phyloP scores from a whole-genome alignment of 2,888 invertebrate genomes.

The Dorcus hopei region DNA sequence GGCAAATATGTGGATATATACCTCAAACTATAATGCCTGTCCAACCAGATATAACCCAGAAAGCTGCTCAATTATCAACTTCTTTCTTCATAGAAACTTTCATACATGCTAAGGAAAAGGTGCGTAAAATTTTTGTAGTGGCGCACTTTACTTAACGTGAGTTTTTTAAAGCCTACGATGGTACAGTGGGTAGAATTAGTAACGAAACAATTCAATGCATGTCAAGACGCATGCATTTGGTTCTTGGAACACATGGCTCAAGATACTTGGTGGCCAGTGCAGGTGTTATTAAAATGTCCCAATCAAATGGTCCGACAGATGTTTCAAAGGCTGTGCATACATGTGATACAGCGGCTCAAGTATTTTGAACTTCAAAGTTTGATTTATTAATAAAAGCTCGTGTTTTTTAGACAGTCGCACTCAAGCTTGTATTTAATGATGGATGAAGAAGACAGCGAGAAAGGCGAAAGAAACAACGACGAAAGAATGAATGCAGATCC shows the following conservation, averaged over 20 bases:
- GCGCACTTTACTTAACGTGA: not conserved
- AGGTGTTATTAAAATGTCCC: slow-evolving; percentile 88
- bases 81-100: slow-evolving; percentile 96
- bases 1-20: slow-evolving; percentile 92
- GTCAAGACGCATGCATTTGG: slow-evolving; percentile 86
- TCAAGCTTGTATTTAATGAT: slow-evolving; percentile 60
- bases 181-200: slow-evolving; percentile 91
- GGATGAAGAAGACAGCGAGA: slow-evolving; percentile 42
- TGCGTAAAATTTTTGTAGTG: slow-evolving; percentile 36
- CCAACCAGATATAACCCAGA: slow-evolving; percentile 76
- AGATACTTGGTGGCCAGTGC: slow-evolving; percentile 94
- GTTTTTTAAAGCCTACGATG: slow-evolving; percentile 74
- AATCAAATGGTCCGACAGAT: slow-evolving; percentile 96
- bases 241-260: slow-evolving; percentile 90
- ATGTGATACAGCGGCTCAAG: slow-evolving; percentile 88
- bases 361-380: slow-evolving; percentile 35
- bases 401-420: slow-evolving; percentile 54
- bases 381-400: slow-evolving; percentile 7
- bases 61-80: slow-evolving; percentile 83
- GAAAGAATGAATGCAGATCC: slow-evolving; percentile 55
- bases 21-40: slow-evolving; percentile 82
- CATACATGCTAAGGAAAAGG: slow-evolving; percentile 95
- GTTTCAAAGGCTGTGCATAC: slow-evolving; percentile 93
- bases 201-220: slow-evolving; percentile 92
- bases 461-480: slow-evolving; percentile 17